Conservation (phyloP, 2,113 vertebrate genomes). For the Zosterops hypoxanthus region DNA sequence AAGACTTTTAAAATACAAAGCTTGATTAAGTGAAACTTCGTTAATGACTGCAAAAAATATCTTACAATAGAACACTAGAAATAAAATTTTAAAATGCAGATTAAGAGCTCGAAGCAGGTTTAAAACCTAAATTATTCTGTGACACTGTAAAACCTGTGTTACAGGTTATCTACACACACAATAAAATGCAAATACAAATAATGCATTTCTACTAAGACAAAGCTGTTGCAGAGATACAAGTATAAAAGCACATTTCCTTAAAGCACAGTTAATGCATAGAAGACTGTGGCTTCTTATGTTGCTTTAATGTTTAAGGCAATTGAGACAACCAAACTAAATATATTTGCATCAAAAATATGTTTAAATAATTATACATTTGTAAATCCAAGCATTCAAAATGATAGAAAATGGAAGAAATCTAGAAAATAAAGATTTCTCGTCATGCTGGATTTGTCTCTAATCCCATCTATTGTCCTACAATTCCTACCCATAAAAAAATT, state of each 20-base stretch:
- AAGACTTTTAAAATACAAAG: conserved; percentile 37
- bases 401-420: not conserved
- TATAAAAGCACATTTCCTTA: not conserved
- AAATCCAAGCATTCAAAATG: not conserved
- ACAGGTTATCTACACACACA: not conserved
- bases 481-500: not conserved
- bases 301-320: not conserved
- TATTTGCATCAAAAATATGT: not conserved
- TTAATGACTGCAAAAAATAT: conserved; percentile 40
- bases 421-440: not conserved
- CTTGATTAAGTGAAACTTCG: conserved; percentile 7
- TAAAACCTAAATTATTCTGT: not conserved
- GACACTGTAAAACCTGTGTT: not conserved
- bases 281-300: not conserved
- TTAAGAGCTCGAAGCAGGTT: not conserved
- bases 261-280: not conserved
- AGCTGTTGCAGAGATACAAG: not conserved
- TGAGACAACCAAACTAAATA: not conserved
- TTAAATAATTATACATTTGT: not conserved
- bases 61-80: conserved; percentile 26
- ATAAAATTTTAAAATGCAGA: not conserved
- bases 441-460: not conserved
- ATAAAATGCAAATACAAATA: not conserved
- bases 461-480: not conserved
- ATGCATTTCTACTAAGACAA: not conserved